Conservation (phyloP, 2,113 vertebrate genomes). For the Oceanodroma tethys region DNA sequence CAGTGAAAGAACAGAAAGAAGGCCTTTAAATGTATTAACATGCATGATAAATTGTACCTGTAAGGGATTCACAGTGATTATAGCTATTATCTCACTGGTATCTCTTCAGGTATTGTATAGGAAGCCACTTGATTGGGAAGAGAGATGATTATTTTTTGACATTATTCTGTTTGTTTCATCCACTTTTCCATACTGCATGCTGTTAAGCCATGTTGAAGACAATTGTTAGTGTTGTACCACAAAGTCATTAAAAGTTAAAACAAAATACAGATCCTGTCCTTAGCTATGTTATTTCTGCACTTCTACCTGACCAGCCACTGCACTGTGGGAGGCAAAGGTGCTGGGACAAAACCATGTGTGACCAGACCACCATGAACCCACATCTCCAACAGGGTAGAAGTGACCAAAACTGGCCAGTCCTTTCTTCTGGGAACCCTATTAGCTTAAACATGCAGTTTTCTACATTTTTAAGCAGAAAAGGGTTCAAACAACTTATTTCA, state of each 20-base stretch:
- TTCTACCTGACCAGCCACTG: not conserved
- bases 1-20: not conserved
- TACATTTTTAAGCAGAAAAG: not conserved
- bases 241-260: not conserved
- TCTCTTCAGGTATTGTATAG: not conserved
- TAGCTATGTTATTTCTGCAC: not conserved
- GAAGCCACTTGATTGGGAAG: not conserved
- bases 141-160: not conserved
- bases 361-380: not conserved
- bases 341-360: not conserved
- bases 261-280: not conserved
- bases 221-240: not conserved
- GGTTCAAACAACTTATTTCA: not conserved
- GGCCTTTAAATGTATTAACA: not conserved
- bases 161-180: not conserved
- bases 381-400: not conserved
- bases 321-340: not conserved
- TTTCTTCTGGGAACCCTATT: not conserved
- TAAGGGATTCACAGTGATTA: not conserved
- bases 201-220: not conserved
- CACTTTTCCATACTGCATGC: not conserved
- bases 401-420: not conserved
- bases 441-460: not conserved
- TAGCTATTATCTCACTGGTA: not conserved
- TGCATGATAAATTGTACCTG: not conserved